Base-by-base conservation (phyloP, 2,888 invertebrate species). In the Rambutsinella grinnellia region DNA sequence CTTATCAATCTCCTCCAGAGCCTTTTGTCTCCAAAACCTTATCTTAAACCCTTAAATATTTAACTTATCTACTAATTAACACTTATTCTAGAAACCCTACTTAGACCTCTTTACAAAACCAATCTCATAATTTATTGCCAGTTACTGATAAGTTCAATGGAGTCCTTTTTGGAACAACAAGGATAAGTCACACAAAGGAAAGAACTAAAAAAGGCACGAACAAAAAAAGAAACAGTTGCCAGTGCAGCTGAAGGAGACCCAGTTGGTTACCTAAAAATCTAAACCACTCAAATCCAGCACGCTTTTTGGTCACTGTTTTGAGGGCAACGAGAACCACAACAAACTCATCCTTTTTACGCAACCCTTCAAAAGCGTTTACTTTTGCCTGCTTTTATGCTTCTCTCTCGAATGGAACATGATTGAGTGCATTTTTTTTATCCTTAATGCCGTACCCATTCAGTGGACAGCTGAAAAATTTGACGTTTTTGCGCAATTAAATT, bases 241-340 rank as follows among this genome's bases (percentile, higher is more conserved):
- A 36, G 36, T n/a, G n/a, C 36, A 36, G 36, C 36, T 8, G 36
- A 36, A 36, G n/a, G n/a, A n/a, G n/a, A n/a, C n/a, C n/a, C n/a
- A 36, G 13, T 5, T 36, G 36, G 5, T 36, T 13, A 36, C 36
- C 5, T 5, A 5, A 8, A 13, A 36, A 36, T 36, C 36, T 36
- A 13, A 36, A 13, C 36, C 13, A n/a, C 56, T 66, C 66, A 17
- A 66, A 66, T 28, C 53, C 53, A 24, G 66, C 66, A 28, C 66
- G 23, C 10, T 56, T 56, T 66, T 66, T 1, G 17, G 19, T 13
- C 36, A 23, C 1, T 66, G 24, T 56, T 66, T 66, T 26, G 44
- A 56, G 66, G 66, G 66, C 66, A 66, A 66, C 46, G 8, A 19
- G 54, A 54, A 6, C 24, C 3, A 8, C 36, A 13, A 36, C 6